Evolutionary conservation across 2,797 vertebrate species (phyloP), one percentile per base, ranked within the genome.

Genomic region (Characodon lateralis): DNA sequence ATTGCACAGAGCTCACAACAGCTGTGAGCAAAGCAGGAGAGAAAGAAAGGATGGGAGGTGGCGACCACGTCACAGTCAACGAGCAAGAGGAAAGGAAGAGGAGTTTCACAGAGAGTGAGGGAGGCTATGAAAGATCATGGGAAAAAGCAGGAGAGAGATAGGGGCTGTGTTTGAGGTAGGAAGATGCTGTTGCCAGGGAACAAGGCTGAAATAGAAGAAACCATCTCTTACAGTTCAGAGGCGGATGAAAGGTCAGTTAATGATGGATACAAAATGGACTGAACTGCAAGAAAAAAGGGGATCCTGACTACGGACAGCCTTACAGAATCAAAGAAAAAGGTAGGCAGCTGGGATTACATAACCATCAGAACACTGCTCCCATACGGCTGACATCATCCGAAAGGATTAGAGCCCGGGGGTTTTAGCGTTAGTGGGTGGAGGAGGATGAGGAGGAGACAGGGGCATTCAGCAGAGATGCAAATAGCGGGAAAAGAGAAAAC

Each of bases 181-280:
- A 83, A 85, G 93, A 95, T 95, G 94, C 87, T 92, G 95, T 96
- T 95, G 95, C 95, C 94, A 94, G 93, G 95, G 87, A 95, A 95
- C 95, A 90, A 87, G 39, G 22, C 56, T 78, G 80, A 90, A 89
- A 83, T 80, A 86, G 81, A 80, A 80, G 61, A 69, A 12, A 87
- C 87, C 79, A 82, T 93, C 82, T 89, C 89, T 89, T 75, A 72
- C 81, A 73, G 78, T 77, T 82, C n/a, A 26, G 26, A 5, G 69
- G 73, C 78, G 73, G 71, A 90, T 46, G 58, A 79, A 74, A 81
- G 77, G 31, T 71, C 6, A 1, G 71, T 43, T 13, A 68, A 78
- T 63, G 70, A 79, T 78, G 78, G 78, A 78, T 26, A 41, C 43
- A n/a, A 71, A 86, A 80, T 72, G 73, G 73, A 87, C 58, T 39